Evolutionary conservation across 2,888 invertebrate genomes (phyloP), one percentile per base, ranked within the genome.

Genomic region (Eulithis prunata): DNA sequence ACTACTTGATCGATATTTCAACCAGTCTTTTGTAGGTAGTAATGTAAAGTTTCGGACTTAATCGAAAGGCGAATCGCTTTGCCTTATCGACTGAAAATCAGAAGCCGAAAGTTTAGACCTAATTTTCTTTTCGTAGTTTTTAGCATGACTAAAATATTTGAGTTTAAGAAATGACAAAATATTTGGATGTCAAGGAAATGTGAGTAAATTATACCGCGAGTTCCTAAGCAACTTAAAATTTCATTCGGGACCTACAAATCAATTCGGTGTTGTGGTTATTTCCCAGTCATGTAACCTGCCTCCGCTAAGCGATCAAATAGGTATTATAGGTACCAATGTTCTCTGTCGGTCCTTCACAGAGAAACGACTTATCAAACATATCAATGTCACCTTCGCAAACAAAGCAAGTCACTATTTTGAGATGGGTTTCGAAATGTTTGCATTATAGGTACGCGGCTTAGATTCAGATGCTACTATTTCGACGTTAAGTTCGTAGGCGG

Each of bases 381-480:
- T 66, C 62, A 64, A 41, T 64, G 64, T 59, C 58, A 66, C 52
- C 14, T 55, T 32, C 62, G 59, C 66, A 66, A 59, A 62, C 66
- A 66, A 59, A 66, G 66, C 51, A 36, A 13, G 38, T 54, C 45
- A 47, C 51, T 65, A 54, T 69, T 70, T 62, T 12, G 51, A 60
- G 56, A 68, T 62, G 55, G 66, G 62, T 67, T 64, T 14, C 60
- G 49, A 57, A 51, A 10, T 57, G 47, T 52, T 62, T 60, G 46
- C 13, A 47, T 57, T 61, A 53, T 43, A n/a, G n/a, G n/a, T n/a
- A 10, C 46, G 45, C 49, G 21, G 45, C 21, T 47, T 28, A 41
- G 38, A 14, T 1, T 47, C 6, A 32, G 10, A 52, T 52, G 53
- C 53, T 53, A 53, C 14, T 13, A 14, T 14, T 4, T 45, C 46